Base-by-base conservation (phyloP, 2,797 vertebrate species). In the Galago senegalensis region DNA sequence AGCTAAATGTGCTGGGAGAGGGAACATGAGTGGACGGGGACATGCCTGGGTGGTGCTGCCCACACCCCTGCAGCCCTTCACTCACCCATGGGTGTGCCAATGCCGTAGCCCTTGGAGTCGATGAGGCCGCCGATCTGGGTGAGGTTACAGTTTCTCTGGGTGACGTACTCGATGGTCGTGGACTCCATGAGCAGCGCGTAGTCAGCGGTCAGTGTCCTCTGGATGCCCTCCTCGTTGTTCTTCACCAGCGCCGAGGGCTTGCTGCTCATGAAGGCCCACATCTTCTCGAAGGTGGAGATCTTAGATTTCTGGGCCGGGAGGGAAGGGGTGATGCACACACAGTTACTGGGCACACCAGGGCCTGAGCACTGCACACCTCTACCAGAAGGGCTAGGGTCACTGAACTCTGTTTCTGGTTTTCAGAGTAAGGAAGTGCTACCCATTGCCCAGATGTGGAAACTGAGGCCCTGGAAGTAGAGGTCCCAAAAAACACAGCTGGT, bases 251-350 rank as follows among this genome's bases (percentile, higher is more conserved):
- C 99, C 0, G 99, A 99, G 43, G 99, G 99, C 96, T 99, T 99
- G 98, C 99, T 99, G 98, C 99, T 99, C 99, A 99, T 99, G 97
- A 99, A 99, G 80, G 99, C 99, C 99, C 99, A 99, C 99, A 99
- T 99, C 97, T 99, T 99, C 98, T 99, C 99, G 94, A 99, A 99
- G 0, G 99, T 99, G 72, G 99, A 99, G 88, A 99, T 99, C 98
- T 99, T 99, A 65, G 99, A 99, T 99, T 99, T 99, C 99, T 99
- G 98, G 43, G 96, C 94, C 67, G 0, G 0, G 2, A n/a, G 53
- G 37, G 83, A 79, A 53, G 43, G 31, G 27, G 56, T 0, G n/a
- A 79, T 2, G 29, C 14, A 72, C 21, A 72, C 29, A 27, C 17
- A 25, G 93, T 81, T 40, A 88, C 8, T 9, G 73, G 29, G 43